phyloP scores from a whole-genome alignment of 2,113 vertebrate genomes.

The Dryoscopus gambensis region DNA sequence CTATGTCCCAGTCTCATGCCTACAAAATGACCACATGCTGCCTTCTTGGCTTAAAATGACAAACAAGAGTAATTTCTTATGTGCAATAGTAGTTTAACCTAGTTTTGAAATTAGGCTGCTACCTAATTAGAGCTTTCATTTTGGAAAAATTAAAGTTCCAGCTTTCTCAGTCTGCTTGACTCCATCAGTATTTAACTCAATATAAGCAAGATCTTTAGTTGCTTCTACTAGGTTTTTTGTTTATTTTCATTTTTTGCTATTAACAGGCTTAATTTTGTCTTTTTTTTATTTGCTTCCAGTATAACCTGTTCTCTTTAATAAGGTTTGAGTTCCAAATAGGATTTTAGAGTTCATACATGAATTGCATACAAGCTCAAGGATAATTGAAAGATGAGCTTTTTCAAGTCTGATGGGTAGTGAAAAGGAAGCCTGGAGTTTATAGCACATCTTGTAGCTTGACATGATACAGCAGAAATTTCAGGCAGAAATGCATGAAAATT shows the following conservation, averaged over 20 bases:
- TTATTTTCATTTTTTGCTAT: constrained; percentile 11
- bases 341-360: neutral
- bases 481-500: neutral
- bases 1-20: neutral
- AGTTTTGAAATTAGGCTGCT: neutral
- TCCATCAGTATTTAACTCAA: neutral
- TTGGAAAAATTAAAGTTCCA: neutral
- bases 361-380: neutral
- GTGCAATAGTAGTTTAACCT: neutral
- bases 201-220: neutral
- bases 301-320: neutral
- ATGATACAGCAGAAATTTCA: constrained; percentile 19
- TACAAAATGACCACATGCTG: neutral
- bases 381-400: neutral
- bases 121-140: neutral
- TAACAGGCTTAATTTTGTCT: neutral
- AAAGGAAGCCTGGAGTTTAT: neutral
- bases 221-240: neutral
- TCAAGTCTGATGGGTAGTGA: neutral
- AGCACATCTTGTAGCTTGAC: neutral
- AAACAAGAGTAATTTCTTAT: neutral
- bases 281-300: neutral
- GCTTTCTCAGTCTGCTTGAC: neutral
- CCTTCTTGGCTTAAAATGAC: neutral
- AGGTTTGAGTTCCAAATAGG: constrained; percentile 22